Conservation (phyloP, 2,797 vertebrate genomes). For the Microctenopoma steveboyesi region DNA sequence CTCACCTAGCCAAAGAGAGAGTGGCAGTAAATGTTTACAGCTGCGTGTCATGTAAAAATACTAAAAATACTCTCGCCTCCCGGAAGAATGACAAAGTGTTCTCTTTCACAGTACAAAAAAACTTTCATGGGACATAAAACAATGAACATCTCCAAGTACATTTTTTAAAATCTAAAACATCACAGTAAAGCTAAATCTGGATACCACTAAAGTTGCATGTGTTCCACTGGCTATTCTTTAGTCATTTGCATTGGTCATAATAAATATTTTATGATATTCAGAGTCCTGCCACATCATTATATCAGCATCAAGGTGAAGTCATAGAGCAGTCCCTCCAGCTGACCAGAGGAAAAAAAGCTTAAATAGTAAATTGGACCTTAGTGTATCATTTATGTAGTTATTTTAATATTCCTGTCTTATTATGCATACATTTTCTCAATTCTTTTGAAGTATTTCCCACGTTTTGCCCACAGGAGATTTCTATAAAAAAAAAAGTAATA, state of each 20-base stretch:
- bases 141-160: conserved; percentile 37
- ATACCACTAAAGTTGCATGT: not conserved
- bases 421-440: conserved; percentile 43
- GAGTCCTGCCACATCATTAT: conserved; percentile 19
- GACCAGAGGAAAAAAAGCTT: conserved; percentile 48
- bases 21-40: conserved; percentile 78
- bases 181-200: conserved; percentile 6
- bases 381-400: conserved; percentile 57
- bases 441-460: conserved; percentile 52
- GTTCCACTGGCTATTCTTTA: conserved; percentile 2
- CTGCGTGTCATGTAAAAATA: conserved; percentile 72
- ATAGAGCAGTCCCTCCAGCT: conserved; percentile 11
- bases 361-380: conserved; percentile 49
- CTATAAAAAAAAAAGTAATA: conserved; percentile 66
- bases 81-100: conserved; percentile 63
- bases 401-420: conserved; percentile 70
- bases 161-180: conserved; percentile 19
- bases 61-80: conserved; percentile 77
- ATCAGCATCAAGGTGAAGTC: conserved; percentile 33
- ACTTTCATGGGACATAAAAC: conserved; percentile 34
- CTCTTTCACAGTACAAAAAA: conserved; percentile 49
- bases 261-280: conserved; percentile 46
- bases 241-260: conserved; percentile 5
- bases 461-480: conserved; percentile 69
- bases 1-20: conserved; percentile 53